Evolutionary conservation across 2,888 invertebrate species (phyloP).

Genomic region (Stenodema calcarata): DNA sequence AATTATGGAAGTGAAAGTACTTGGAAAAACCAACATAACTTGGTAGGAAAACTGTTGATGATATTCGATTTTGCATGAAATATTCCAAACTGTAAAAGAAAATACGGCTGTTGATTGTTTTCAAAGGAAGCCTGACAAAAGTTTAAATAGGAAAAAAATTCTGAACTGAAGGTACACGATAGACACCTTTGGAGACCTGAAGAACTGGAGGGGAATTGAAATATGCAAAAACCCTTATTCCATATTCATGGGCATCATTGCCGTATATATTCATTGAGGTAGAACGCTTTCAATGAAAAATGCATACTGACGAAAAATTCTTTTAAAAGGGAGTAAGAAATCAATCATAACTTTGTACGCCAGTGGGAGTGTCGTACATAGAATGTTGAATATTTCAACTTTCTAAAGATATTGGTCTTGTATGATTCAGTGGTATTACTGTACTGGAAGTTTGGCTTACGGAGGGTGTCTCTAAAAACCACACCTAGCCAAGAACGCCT

Average conservation of each 20-base stretch:
- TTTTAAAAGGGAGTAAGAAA: not conserved
- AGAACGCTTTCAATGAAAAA: not conserved
- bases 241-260: not conserved
- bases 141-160: not conserved
- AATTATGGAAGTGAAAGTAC: no score
- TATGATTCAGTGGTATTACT: no score
- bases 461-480: no score
- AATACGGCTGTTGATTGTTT: not conserved
- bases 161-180: not conserved
- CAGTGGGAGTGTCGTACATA: not conserved
- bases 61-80: not conserved
- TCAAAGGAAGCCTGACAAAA: not conserved
- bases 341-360: not conserved
- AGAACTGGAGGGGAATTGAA: not conserved
- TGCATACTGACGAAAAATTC: not conserved
- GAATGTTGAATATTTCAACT: no score
- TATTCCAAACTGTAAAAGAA: conserved; percentile 12
- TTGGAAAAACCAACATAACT: no score
- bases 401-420: no score
- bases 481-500: no score
- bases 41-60: not conserved
- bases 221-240: not conserved
- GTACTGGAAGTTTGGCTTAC: no score
- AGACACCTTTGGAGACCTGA: not conserved
- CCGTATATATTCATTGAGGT: not conserved